Conservation (phyloP, 92 coral and sea anemone species). For the Plumapathes pennacea region DNA sequence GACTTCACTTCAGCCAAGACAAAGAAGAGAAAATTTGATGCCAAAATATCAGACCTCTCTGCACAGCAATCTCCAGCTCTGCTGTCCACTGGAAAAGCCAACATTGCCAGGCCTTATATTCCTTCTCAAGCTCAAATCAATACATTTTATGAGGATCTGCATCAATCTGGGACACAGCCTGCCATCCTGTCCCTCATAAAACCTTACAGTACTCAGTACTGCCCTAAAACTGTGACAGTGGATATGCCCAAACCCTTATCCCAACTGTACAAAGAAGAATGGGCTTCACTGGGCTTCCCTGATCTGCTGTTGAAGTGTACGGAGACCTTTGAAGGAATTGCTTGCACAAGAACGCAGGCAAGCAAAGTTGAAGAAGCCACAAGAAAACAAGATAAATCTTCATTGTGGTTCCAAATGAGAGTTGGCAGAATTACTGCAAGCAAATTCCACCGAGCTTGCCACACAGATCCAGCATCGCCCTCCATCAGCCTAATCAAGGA, state of each 20-base stretch:
- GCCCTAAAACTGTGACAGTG: conserved; percentile 23
- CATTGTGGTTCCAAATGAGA: conserved; percentile 43
- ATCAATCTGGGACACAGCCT: conserved; percentile 15
- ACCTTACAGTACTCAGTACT: conserved; percentile 31
- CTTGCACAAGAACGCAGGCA: conserved; percentile 9
- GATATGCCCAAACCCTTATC: conserved; percentile 34
- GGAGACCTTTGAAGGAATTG: conserved; percentile 16
- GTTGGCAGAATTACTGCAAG: conserved; percentile 50
- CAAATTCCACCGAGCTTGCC: conserved; percentile 56
- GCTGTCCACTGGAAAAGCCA: too few relatives aligned
- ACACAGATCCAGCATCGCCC: conserved; percentile 41
- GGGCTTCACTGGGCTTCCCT: conserved; percentile 11
- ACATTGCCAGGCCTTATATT: too few relatives aligned
- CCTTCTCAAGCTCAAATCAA: conserved; percentile 26
- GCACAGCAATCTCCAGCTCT: conserved; percentile 2
- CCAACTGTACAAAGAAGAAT: conserved; percentile 24
- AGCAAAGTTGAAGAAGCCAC: conserved; percentile 31
- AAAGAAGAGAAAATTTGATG: conserved; percentile 51
- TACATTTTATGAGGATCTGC: conserved; percentile 19
- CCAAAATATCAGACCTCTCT: conserved; percentile 21
- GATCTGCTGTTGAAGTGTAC: conserved; percentile 31
- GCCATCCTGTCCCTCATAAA: conserved; percentile 42
- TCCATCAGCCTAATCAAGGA: conserved; percentile 50
- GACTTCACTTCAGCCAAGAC: conserved; percentile 48
- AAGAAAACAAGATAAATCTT: conserved; percentile 32